Evolutionary conservation across 92 coral and sea anemone genomes (phyloP).

Genomic region (Chrysogorgia sp.): DNA sequence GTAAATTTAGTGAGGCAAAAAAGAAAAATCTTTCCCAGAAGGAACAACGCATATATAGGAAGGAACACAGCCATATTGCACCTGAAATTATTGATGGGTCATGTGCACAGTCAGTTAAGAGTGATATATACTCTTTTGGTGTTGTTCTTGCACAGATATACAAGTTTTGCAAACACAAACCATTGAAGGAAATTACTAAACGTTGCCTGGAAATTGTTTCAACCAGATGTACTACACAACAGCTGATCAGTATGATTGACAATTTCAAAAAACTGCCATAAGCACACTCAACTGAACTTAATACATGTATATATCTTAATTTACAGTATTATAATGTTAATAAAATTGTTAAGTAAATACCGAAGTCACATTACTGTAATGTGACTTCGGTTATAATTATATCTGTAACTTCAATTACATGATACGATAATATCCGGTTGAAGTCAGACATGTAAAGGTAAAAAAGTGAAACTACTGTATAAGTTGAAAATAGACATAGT

Average conservation of each 20-base stretch:
- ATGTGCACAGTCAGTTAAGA: conserved; percentile 13
- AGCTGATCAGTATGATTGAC: not conserved
- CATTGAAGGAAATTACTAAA: conserved; percentile 58
- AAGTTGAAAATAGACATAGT: too few species aligned
- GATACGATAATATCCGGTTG: too few species aligned
- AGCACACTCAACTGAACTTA: too few species aligned
- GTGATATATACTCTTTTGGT: conserved; percentile 50
- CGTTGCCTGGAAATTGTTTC: conserved; percentile 34
- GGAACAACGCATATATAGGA: conserved; percentile 29
- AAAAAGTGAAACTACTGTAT: too few species aligned
- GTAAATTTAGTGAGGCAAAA: conserved; percentile 24
- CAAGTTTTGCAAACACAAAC: conserved; percentile 17
- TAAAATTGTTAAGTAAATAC: too few species aligned
- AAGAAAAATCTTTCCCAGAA: conserved; percentile 26
- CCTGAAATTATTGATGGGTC: conserved; percentile 55
- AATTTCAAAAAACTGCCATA: not conserved
- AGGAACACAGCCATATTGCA: conserved; percentile 56
- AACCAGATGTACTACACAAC: conserved; percentile 55
- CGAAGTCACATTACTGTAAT: too few species aligned
- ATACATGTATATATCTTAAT: too few species aligned
- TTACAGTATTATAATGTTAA: too few species aligned
- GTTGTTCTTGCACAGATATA: conserved; percentile 44
- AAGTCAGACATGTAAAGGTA: too few species aligned
- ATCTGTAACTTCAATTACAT: too few species aligned
- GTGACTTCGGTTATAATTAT: too few species aligned